Evolutionary conservation across 1,140 invertebrate species (phyloP).

Genomic region (Glossosoma conforme): DNA sequence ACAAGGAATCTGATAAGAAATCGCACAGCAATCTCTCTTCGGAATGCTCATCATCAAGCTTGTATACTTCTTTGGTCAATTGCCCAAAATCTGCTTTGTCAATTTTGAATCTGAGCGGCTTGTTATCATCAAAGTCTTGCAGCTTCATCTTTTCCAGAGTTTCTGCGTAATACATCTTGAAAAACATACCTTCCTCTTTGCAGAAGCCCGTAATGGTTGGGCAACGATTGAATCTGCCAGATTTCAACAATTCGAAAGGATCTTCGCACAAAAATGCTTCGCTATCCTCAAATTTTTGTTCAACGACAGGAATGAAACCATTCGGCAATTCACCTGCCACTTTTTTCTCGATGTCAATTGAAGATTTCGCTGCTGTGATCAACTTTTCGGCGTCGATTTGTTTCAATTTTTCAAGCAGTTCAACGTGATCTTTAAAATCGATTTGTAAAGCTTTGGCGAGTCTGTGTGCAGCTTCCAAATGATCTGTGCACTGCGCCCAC

Average conservation of each 20-base stretch:
- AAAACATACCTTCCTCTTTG: slow-evolving; percentile 31
- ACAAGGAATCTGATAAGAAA: slow-evolving; percentile 9
- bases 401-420: slow-evolving; percentile 7
- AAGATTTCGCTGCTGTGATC: not conserved
- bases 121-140: not conserved
- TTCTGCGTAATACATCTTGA: not conserved
- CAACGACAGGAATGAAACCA: slow-evolving; percentile 11
- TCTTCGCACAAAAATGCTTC: slow-evolving; percentile 31
- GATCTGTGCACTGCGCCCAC: slow-evolving; percentile 40
- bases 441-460: slow-evolving; percentile 2
- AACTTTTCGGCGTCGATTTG: not conserved
- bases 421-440: not conserved
- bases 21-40: slow-evolving; percentile 8
- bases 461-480: slow-evolving; percentile 19
- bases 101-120: not conserved
- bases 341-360: not conserved
- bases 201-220: slow-evolving; percentile 35
- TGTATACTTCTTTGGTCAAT: slow-evolving; percentile 1
- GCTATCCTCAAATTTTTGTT: slow-evolving; percentile 8
- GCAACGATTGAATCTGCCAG: slow-evolving; percentile 33
- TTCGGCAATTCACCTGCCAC: not conserved
- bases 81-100: not conserved
- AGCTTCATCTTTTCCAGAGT: not conserved
- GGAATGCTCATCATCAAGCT: slow-evolving; percentile 10
- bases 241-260: slow-evolving; percentile 31